Conservation (phyloP, 1,140 invertebrate species). For the Trachymyrmex septentrionalis region DNA sequence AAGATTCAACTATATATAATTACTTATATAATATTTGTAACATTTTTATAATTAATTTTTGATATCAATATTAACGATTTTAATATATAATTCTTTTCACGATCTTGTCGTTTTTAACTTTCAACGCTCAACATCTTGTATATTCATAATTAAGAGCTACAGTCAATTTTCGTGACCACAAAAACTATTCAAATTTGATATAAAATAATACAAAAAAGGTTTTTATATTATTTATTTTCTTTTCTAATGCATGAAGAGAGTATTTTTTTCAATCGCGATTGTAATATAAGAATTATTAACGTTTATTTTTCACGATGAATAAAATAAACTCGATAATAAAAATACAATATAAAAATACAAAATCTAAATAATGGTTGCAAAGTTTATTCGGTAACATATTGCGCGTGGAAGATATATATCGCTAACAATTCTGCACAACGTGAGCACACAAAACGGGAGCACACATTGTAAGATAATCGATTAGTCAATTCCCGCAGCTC, state of each 20-base stretch:
- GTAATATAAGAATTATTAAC: neutral
- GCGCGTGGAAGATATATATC: neutral
- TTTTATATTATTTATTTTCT: neutral
- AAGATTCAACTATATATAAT: neutral
- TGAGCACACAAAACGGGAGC: neutral
- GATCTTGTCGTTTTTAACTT: neutral
- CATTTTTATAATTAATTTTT: slow-evolving; percentile 11
- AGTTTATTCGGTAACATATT: neutral
- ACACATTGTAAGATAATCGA: slow-evolving; percentile 29
- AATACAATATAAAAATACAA: slow-evolving; percentile 4
- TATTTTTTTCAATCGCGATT: neutral
- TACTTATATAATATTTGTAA: neutral
- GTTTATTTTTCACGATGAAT: neutral
- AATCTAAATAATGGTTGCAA: slow-evolving; percentile 13
- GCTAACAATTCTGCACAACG: neutral
- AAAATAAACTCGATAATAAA: neutral
- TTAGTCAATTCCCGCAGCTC: slow-evolving; percentile 28
- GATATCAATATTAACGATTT: neutral
- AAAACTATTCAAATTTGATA: neutral
- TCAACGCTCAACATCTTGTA: neutral
- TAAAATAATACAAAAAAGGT: neutral
- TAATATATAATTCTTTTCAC: neutral
- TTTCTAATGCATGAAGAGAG: neutral
- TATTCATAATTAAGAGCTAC: neutral
- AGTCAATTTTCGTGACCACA: neutral